Evolutionary conservation across 2,888 invertebrate species (phyloP).

Genomic region (Parnassius glacialis): DNA sequence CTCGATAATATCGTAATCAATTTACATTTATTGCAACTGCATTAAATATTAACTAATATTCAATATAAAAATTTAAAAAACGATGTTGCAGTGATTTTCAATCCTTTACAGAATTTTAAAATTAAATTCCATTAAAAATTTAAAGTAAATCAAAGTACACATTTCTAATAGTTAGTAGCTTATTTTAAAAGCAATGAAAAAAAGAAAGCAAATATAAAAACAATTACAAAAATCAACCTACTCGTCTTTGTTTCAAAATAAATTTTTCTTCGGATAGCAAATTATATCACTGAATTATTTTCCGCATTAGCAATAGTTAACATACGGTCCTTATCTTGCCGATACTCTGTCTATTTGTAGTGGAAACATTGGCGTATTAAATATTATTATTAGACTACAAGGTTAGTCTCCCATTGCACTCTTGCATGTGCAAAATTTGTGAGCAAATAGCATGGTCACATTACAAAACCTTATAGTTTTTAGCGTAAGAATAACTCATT

Average conservation of each 20-base stretch:
- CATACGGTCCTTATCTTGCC: conserved; percentile 43
- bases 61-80: too few relatives aligned
- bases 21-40: too few relatives aligned
- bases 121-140: too few relatives aligned
- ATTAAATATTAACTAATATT: too few relatives aligned
- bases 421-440: conserved; percentile 40
- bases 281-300: conserved; percentile 18
- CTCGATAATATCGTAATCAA: too few relatives aligned
- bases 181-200: too few relatives aligned
- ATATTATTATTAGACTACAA: conserved; percentile 72
- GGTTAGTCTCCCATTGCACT: conserved; percentile 67
- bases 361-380: conserved; percentile 64
- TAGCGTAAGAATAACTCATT: too few relatives aligned
- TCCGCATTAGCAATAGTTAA: conserved; percentile 37
- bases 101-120: too few relatives aligned
- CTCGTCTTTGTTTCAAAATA: not conserved
- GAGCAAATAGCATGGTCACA: conserved; percentile 37
- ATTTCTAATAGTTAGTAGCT: too few relatives aligned
- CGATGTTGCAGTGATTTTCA: too few relatives aligned
- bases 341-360: conserved; percentile 50
- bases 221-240: not conserved
- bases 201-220: too few relatives aligned
- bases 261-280: not conserved
- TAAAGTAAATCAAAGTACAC: too few relatives aligned
- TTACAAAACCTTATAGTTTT: conserved; percentile 26